A percentile compares a stretch with the other conserved stretches of the same genome.
These are phyloP conservation scores for Xestia c-nigrum DNA, from an alignment of 2,888 invertebrate species.

Conservation along the genomic window DNA sequence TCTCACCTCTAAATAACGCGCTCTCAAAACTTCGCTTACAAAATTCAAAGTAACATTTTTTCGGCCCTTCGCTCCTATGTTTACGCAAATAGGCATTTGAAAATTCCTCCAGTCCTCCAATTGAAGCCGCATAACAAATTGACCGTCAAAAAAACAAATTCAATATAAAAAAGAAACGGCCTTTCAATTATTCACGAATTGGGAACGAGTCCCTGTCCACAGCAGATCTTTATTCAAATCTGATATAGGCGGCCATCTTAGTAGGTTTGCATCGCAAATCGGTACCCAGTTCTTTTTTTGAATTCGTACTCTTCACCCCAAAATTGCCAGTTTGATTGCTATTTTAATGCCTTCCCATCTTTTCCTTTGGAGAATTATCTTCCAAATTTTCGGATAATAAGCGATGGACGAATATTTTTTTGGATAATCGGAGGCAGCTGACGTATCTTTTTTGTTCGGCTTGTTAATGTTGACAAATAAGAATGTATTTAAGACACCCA, in stretches of 20 bases:
- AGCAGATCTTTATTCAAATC: conserved; percentile 84
- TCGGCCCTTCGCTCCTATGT: conserved; percentile 9
- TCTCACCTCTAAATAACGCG: background rate
- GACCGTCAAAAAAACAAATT: conserved; percentile 67
- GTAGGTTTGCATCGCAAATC: conserved; percentile 89
- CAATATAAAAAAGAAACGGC: conserved; percentile 65
- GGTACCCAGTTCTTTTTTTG: conserved; percentile 86
- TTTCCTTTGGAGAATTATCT: conserved; percentile 80
- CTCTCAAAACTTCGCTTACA: background rate
- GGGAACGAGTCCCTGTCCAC: conserved; percentile 64
- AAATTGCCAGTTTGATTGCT: conserved; percentile 89
- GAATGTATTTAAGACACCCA: conserved; percentile 24
- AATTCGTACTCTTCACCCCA: conserved; percentile 79
- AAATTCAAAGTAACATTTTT: conserved; percentile 17
- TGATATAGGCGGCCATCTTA: conserved; percentile 82
- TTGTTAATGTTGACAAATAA: conserved; percentile 49
- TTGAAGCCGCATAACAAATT: conserved; percentile 69
- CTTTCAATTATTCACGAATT: conserved; percentile 70
- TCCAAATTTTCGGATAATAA: conserved; percentile 74
- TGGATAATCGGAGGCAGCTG: conserved; percentile 62
- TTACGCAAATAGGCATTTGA: conserved; percentile 34
- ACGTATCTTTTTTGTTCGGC: conserved; percentile 46
- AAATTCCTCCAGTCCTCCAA: conserved; percentile 34
- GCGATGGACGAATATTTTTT: conserved; percentile 65
- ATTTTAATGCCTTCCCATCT: conserved; percentile 84